Base-by-base conservation (phyloP, 2,797 vertebrate species). In the Argyrosomus regius region DNA sequence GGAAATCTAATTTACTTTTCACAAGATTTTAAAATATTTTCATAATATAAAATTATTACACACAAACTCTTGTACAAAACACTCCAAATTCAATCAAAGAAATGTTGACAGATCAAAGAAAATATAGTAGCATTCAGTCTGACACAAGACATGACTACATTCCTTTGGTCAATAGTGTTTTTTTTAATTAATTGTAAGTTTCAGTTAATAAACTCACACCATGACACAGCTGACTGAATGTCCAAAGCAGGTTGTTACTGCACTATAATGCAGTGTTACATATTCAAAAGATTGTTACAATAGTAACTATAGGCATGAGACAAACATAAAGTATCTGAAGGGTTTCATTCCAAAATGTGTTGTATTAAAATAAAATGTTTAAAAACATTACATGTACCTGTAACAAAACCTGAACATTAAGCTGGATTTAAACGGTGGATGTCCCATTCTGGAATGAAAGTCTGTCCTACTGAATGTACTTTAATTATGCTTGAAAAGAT, bases 401-500 rank as follows among this genome's bases (percentile, higher is more conserved):
- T 84, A 81, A 62, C 45, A 72, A 60, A 61, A 53, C 9, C 6
- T 46, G 12, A 65, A 35, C 49, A 62, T 50, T 20, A 57, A 56
- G 22, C 12, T 60, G 53, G 28, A 60, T 73, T 58, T 22, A 61
- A 46, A 72, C 26, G 13, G 9, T 67, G 28, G 22, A 62, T n/a
- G 48, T 56, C 26, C 86, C 31, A 62, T 71, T 74, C 67, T 82
- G 68, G 39, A 81, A 66, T 67, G 58, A 84, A 74, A 54, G 63
- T 64, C 69, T 85, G 26, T 60, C 69, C 35, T 53, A 49, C 56
- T 88, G 77, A 90, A 90, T 93, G 82, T 85, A 83, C 41, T 64
- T 52, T 75, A 22, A 72, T 77, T 69, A 84, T 78, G 60, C 77
- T 81, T 87, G 77, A 82, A 78, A 57, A 73, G 57, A 75, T 64